Percentiles rank a stretch among this genome's conserved stretches.
phyloP scores from a whole-genome alignment of 2,888 invertebrate genomes.

The Adelphocoris suturalis region DNA sequence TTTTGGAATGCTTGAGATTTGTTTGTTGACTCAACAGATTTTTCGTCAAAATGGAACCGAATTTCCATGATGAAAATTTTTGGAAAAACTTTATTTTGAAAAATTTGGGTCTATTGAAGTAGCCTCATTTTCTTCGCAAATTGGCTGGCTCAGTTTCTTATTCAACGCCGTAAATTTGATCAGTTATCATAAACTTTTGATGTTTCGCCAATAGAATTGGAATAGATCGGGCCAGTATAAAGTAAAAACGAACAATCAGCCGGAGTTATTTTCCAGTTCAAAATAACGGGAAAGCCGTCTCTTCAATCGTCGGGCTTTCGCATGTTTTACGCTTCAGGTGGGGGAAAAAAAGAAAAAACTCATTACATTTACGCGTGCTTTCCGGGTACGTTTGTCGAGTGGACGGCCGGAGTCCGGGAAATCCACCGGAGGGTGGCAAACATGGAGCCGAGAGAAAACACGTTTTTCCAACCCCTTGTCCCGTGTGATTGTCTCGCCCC shows the following conservation, averaged over 20 bases:
- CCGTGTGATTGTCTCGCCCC: constrained; percentile 1
- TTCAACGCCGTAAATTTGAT: too few relatives aligned
- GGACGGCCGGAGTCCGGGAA: background rate
- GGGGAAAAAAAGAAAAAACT: background rate
- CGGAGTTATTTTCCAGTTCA: background rate
- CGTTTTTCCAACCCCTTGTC: background rate
- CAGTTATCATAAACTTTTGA: too few relatives aligned
- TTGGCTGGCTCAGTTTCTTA: too few relatives aligned
- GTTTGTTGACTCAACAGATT: too few relatives aligned
- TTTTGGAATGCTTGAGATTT: too few relatives aligned
- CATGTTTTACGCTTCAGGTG: constrained; percentile 5
- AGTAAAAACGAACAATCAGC: background rate
- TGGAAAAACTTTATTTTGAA: too few relatives aligned
- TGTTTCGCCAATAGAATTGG: too few relatives aligned
- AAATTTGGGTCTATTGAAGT: too few relatives aligned
- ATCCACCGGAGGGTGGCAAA: background rate
- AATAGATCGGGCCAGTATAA: too few relatives aligned
- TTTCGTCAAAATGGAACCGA: too few relatives aligned
- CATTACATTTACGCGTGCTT: background rate
- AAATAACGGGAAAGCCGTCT: background rate
- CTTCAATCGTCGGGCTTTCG: background rate
- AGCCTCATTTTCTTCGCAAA: too few relatives aligned
- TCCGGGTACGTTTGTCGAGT: background rate
- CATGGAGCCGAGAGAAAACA: constrained; percentile 28
- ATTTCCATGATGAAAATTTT: too few relatives aligned